A percentile compares a stretch with the other conserved stretches of the same genome.
Evolutionary conservation across 2,797 vertebrate genomes (phyloP).

Genomic region (Microcaecilia unicolor): DNA sequence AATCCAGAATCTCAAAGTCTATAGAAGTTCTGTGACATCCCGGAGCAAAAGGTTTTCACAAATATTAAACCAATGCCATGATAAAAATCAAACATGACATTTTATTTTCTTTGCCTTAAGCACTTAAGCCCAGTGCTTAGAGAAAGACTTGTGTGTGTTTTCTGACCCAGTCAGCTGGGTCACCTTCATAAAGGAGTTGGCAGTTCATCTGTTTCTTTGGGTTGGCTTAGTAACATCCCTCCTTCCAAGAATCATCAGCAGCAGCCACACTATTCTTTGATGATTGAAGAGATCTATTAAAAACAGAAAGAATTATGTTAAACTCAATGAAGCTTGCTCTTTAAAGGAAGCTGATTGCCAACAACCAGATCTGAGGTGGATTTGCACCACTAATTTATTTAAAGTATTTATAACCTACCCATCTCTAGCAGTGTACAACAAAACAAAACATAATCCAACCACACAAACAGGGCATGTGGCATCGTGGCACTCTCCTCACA

Average conservation of each 20-base stretch:
- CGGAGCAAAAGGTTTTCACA: neutral
- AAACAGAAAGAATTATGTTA: too few species aligned
- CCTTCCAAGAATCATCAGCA: slow-evolving; percentile 81
- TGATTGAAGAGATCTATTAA: slow-evolving; percentile 69
- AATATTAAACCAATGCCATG: neutral
- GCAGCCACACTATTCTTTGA: slow-evolving; percentile 45
- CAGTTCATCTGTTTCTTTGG: neutral
- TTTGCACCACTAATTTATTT: too few species aligned
- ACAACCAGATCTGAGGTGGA: too few species aligned
- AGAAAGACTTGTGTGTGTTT: neutral
- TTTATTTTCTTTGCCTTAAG: neutral
- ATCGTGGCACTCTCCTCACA: too few species aligned
- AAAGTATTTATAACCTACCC: too few species aligned
- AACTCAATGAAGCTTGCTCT: too few species aligned
- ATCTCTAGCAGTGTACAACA: too few species aligned
- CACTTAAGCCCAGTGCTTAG: neutral
- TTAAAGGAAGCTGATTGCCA: too few species aligned
- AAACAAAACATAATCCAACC: too few species aligned
- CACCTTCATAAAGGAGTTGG: slow-evolving; percentile 16
- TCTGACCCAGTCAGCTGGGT: slow-evolving; percentile 57
- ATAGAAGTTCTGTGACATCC: neutral
- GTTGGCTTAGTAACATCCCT: slow-evolving; percentile 75
- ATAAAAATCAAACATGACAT: neutral
- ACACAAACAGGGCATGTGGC: too few species aligned
- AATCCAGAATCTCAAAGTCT: fast-evolving